Percentiles rank a stretch among this genome's conserved stretches.
Conservation (phyloP, 2,797 vertebrate species). For the Sebastes iracundus region DNA sequence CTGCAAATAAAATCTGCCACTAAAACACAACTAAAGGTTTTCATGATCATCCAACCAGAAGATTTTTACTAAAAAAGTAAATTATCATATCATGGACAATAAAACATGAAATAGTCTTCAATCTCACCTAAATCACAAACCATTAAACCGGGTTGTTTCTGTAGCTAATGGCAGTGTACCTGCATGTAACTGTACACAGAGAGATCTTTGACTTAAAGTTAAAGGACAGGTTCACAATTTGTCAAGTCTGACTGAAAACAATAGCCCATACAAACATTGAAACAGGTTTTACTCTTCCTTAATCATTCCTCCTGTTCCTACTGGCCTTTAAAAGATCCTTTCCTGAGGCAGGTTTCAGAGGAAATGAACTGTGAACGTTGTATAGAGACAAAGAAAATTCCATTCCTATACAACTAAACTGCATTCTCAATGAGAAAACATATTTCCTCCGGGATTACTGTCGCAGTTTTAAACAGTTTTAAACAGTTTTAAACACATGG, state of each 20-base stretch:
- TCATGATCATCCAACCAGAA: not conserved
- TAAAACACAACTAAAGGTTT: not conserved
- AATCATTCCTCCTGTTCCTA: not conserved
- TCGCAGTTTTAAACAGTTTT: no score
- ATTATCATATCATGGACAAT: not conserved
- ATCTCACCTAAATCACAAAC: not conserved
- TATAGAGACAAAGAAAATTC: not conserved
- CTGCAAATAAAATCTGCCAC: not conserved
- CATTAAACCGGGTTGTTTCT: not conserved
- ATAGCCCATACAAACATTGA: not conserved
- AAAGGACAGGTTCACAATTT: no score
- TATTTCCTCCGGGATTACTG: no score
- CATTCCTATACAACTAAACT: not conserved
- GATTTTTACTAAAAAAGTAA: not conserved
- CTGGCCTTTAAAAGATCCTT: not conserved
- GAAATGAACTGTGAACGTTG: not conserved
- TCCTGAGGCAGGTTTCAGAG: not conserved
- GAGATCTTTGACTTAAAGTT: not conserved
- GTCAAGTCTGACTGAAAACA: not conserved
- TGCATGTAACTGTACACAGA: not conserved
- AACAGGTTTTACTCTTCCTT: not conserved
- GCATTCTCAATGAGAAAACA: no score
- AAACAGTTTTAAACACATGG: no score
- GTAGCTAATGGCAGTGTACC: not conserved
- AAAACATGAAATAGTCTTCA: not conserved